Conservation (phyloP, 2,888 invertebrate species). For the Oligia strigilis region DNA sequence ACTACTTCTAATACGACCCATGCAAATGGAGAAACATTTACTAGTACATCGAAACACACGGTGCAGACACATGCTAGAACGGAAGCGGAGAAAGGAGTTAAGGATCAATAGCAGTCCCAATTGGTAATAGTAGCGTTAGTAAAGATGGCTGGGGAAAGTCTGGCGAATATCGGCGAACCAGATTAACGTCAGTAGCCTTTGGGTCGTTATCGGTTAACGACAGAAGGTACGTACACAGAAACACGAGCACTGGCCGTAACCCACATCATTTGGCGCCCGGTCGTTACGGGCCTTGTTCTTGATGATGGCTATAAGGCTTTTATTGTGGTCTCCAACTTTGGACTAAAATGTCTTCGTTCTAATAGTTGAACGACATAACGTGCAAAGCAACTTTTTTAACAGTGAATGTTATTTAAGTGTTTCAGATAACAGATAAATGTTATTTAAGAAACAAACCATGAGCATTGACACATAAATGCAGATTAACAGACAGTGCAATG, state of each 20-base stretch:
- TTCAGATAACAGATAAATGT: constrained; percentile 50
- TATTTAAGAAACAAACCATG: constrained; percentile 41
- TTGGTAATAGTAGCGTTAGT: constrained; percentile 74
- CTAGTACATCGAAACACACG: constrained; percentile 57
- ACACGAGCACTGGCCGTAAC: constrained; percentile 76
- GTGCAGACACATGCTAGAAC: constrained; percentile 71
- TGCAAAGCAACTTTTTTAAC: constrained; percentile 56
- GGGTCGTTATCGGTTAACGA: constrained; percentile 81
- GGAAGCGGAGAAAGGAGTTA: constrained; percentile 68
- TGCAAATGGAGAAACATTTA: constrained; percentile 65
- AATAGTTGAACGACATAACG: constrained; percentile 54
- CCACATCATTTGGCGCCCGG: constrained; percentile 79
- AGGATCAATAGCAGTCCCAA: constrained; percentile 65
- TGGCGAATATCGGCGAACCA: constrained; percentile 73
- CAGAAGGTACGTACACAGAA: constrained; percentile 70
- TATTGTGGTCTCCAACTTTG: constrained; percentile 76
- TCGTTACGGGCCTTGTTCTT: constrained; percentile 78
- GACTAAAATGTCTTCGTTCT: constrained; percentile 67
- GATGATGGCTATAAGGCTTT: constrained; percentile 80
- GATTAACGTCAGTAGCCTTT: constrained; percentile 78
- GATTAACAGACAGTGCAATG: constrained; percentile 44
- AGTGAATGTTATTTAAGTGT: constrained; percentile 28
- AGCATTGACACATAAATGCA: constrained; percentile 38
- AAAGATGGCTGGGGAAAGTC: constrained; percentile 75
- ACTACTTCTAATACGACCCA: constrained; percentile 60